Base-by-base conservation (phyloP, 2,888 invertebrate species). In the Salticus scenicus region DNA sequence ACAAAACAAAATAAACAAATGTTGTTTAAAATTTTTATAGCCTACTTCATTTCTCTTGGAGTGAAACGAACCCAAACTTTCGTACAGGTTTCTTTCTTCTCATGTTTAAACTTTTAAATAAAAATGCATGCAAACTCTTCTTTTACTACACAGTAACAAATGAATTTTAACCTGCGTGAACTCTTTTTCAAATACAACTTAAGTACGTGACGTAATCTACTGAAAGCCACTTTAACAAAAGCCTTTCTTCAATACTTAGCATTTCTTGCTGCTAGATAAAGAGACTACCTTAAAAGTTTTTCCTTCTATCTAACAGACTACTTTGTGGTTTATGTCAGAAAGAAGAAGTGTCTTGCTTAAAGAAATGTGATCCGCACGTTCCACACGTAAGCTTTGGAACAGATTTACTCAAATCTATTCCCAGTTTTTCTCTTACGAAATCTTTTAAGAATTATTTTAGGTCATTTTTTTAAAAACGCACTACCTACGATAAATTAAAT, bases 71-170 rank as follows among this genome's bases (percentile, higher is more conserved):
- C n/a, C n/a, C n/a, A n/a, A n/a, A n/a, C n/a, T n/a, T n/a, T n/a
- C n/a, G n/a, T n/a, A n/a, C n/a, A n/a, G n/a, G 17, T 47, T 10
- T 47, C 17, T 17, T 17, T 1, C 42, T 17, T 17, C 42, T 1
- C 57, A 57, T 17, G 57, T 57, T 17, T 2, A 2, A 24, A 24
- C 57, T 57, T 24, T 57, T 24, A 57, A 57, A 24, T 57, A 57
- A 57, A 57, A 37, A 57, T 24, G 57, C 57, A 57, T 57, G 57
- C 57, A 57, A 57, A 20, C 24, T 57, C 24, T 24, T 24, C 57
- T 24, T 24, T 24, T 24, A 24, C 20, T 24, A 17, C 24, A 17
- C 12, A 2, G 2, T 57, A 57, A 57, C 24, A 57, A 57, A 57
- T 57, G 57, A 24, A 57, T 57, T 57, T 57, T 24, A 24, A 57